phyloP scores from a whole-genome alignment of 1,140 invertebrate species.

The Pteromalus puparum region DNA sequence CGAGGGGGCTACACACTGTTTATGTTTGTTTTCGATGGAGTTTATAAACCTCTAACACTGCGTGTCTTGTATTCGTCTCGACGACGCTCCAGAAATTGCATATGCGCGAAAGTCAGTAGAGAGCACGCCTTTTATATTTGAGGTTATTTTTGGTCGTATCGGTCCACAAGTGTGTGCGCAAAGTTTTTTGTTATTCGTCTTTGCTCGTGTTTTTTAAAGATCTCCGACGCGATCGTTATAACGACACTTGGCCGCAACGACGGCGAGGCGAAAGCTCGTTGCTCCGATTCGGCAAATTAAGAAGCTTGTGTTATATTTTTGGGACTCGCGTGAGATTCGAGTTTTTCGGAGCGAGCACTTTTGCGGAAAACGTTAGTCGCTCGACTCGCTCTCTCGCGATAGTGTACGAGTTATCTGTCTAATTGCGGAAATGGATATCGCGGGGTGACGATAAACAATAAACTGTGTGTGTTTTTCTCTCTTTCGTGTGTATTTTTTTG shows the following conservation, averaged over 20 bases:
- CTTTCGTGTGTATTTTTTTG: no score
- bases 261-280: background rate
- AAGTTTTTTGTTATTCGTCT: background rate
- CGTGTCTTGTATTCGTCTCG: background rate
- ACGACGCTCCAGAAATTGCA: background rate
- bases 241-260: background rate
- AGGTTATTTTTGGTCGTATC: conserved; percentile 18
- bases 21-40: conserved; percentile 7
- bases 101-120: background rate
- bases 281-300: background rate
- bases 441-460: background rate
- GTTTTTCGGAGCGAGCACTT: background rate
- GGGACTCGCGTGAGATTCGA: no score
- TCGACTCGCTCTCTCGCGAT: background rate
- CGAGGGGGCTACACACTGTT: background rate
- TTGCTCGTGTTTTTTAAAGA: background rate
- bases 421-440: background rate
- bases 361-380: background rate
- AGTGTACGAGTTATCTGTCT: background rate
- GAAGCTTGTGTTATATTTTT: no score
- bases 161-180: background rate
- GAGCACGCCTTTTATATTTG: background rate
- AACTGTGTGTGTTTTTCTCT: background rate
- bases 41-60: background rate
- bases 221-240: background rate